Evolutionary conservation across 2,113 vertebrate genomes (phyloP).

Genomic region (Gallinago jamesoni): DNA sequence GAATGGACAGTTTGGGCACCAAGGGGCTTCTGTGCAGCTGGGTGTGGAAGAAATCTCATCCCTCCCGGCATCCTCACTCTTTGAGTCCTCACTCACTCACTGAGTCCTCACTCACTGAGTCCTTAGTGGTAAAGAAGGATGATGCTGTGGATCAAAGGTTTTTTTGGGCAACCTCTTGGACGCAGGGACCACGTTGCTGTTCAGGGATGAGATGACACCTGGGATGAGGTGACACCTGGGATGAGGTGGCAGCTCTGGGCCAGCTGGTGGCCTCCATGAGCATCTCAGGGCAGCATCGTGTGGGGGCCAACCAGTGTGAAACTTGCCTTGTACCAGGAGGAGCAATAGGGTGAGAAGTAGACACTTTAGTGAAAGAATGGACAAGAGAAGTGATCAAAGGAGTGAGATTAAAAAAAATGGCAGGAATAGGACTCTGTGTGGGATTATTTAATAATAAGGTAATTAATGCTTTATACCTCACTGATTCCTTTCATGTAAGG

Average conservation of each 20-base stretch:
- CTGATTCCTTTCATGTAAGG: not conserved
- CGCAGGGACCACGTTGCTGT: accelerated
- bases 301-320: not conserved
- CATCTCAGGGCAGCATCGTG: accelerated
- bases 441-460: slow-evolving; percentile 11
- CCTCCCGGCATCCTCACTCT: not conserved
- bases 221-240: too few species aligned
- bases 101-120: not conserved
- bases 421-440: not conserved
- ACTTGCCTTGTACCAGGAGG: not conserved
- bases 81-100: too few species aligned
- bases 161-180: not conserved
- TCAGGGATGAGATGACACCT: too few species aligned
- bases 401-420: not conserved
- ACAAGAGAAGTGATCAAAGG: not conserved
- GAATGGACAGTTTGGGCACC: not conserved
- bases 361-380: not conserved
- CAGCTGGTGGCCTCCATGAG: not conserved
- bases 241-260: not conserved
- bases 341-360: not conserved
- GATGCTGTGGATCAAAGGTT: not conserved
- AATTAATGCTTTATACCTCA: slow-evolving; percentile 17
- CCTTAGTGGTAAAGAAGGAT: not conserved
- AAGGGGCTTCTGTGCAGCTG: not conserved
- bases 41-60: not conserved